Evolutionary conservation across 2,888 invertebrate species (phyloP).

Genomic region (Junonia oenone): DNA sequence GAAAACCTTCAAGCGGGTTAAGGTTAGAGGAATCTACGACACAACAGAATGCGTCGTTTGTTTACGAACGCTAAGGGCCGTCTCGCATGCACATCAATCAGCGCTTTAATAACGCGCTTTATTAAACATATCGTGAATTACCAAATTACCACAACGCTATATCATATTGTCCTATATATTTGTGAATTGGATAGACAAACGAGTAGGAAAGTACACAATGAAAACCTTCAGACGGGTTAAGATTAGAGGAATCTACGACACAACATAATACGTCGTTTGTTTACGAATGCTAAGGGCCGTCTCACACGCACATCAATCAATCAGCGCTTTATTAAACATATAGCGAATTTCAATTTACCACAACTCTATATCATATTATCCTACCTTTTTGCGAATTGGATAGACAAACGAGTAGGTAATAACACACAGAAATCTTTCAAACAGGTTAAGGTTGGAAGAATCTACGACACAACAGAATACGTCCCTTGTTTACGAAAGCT

Average conservation of each 20-base stretch:
- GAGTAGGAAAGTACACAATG: no score
- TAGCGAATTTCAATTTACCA: conserved; percentile 15
- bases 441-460: not conserved
- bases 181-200: no score
- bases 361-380: no score
- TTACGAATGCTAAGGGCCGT: conserved; percentile 1
- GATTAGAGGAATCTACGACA: not conserved
- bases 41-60: not conserved
- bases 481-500: not conserved
- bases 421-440: not conserved
- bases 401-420: no score
- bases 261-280: not conserved
- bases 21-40: not conserved
- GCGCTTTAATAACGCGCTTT: conserved; percentile 1
- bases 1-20: not conserved
- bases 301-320: not conserved
- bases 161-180: no score
- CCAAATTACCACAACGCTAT: no score
- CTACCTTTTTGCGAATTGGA: no score
- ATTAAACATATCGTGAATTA: conserved; percentile 12
- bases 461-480: not conserved
- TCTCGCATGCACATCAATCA: not conserved
- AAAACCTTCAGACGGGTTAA: not conserved
- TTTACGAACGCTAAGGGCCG: conserved; percentile 1
- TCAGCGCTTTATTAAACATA: conserved; percentile 6